A percentile compares a stretch with the other conserved stretches of the same genome.
phyloP scores from a whole-genome alignment of 2,888 invertebrate genomes.

The Apamea monoglypha region DNA sequence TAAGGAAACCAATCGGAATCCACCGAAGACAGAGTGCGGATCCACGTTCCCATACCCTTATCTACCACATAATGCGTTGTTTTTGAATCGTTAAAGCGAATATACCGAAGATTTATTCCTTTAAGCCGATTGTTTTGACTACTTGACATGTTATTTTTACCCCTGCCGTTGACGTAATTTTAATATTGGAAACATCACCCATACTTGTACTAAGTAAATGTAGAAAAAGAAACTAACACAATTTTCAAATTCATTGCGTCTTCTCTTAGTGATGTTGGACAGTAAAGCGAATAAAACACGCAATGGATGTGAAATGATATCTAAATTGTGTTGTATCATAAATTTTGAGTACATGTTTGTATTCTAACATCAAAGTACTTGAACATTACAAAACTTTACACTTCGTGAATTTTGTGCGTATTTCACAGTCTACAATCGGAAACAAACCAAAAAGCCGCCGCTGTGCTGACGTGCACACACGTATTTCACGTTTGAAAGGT shows the following conservation, averaged over 20 bases:
- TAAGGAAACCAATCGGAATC: neutral
- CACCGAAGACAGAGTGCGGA: neutral
- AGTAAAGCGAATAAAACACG: neutral
- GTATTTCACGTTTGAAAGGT: constrained; percentile 26
- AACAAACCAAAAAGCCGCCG: constrained; percentile 35
- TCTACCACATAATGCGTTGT: constrained; percentile 5
- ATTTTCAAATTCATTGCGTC: constrained; percentile 3
- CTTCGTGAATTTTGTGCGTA: constrained; percentile 27
- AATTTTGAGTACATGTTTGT: neutral
- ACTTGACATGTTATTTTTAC: constrained; percentile 49
- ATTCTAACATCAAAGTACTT: constrained; percentile 22
- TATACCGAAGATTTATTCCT: constrained; percentile 39
- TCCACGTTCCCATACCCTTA: neutral
- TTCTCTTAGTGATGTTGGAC: neutral
- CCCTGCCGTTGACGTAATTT: constrained; percentile 40
- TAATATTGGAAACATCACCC: constrained; percentile 35
- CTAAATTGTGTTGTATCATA: neutral
- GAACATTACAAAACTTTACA: constrained; percentile 48
- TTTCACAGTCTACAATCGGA: constrained; percentile 29
- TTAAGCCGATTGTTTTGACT: constrained; percentile 52
- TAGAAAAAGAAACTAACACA: neutral
- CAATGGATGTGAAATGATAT: neutral
- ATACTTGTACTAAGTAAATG: neutral
- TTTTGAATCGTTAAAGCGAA: constrained; percentile 21
- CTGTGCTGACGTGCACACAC: constrained; percentile 16